phyloP scores from a whole-genome alignment of 1,140 invertebrate species.

The Teleogryllus occipitalis region DNA sequence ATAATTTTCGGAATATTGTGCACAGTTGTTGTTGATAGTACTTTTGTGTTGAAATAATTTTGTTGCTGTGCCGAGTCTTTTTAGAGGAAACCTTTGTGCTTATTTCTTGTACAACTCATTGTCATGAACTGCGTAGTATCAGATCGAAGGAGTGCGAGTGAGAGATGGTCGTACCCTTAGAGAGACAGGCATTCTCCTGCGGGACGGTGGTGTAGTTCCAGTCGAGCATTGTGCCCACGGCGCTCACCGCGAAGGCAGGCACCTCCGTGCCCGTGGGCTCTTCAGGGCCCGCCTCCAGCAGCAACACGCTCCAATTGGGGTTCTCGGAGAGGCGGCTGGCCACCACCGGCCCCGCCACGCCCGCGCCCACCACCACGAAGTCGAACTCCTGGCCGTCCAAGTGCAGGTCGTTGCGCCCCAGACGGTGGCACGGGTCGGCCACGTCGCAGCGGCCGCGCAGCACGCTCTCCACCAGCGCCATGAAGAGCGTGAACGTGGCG shows the following conservation, averaged over 20 bases:
- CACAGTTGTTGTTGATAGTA: too few species aligned
- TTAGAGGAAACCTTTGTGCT: too few species aligned
- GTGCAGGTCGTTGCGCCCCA: background rate
- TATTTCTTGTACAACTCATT: too few species aligned
- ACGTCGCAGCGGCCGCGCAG: slow-evolving; percentile 10
- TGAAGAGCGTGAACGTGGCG: slow-evolving; percentile 11
- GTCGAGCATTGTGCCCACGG: slow-evolving; percentile 19
- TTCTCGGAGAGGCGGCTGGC: slow-evolving; percentile 26
- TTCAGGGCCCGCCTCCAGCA: slow-evolving; percentile 44
- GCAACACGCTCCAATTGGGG: slow-evolving; percentile 13
- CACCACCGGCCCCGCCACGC: slow-evolving; percentile 27
- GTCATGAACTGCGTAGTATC: too few species aligned
- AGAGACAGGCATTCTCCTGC: slow-evolving; percentile 15
- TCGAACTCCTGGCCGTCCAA: slow-evolving; percentile 11
- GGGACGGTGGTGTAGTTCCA: slow-evolving; percentile 19
- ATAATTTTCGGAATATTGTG: too few species aligned
- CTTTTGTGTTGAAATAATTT: too few species aligned
- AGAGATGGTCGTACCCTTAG: slow-evolving; percentile 11
- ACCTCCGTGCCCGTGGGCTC: slow-evolving; percentile 40
- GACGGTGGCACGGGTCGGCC: slow-evolving; percentile 18
- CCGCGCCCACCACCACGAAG: slow-evolving; percentile 33
- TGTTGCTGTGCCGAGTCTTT: too few species aligned
- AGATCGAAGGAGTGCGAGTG: too few species aligned
- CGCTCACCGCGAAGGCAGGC: slow-evolving; percentile 34
- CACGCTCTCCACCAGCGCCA: slow-evolving; percentile 6